Evolutionary conservation across 2,888 invertebrate genomes (phyloP).

Genomic region (Archips xylosteana): DNA sequence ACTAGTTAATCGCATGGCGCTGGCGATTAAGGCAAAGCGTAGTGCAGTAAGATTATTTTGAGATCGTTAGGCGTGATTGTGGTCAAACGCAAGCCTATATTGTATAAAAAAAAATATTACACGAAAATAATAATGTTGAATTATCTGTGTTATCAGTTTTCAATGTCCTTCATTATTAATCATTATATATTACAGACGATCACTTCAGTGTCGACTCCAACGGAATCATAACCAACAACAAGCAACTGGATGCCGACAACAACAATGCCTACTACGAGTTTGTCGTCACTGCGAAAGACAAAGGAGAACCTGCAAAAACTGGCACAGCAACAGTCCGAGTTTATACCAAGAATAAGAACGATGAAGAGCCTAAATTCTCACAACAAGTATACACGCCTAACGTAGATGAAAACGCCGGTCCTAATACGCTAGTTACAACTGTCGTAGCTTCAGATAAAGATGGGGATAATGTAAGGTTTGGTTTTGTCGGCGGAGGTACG

Average conservation of each 20-base stretch:
- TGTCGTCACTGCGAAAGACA: slow-evolving; percentile 96
- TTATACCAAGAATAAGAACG: slow-evolving; percentile 99
- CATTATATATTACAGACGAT: slow-evolving; percentile 88
- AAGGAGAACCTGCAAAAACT: slow-evolving; percentile 96
- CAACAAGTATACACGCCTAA: slow-evolving; percentile 98
- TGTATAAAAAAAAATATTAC: too few species aligned
- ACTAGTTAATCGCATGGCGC: too few species aligned
- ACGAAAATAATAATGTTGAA: background rate
- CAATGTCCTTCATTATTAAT: background rate
- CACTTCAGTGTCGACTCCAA: slow-evolving; percentile 97
- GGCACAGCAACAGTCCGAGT: slow-evolving; percentile 97
- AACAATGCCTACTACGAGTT: slow-evolving; percentile 99
- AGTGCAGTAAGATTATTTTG: background rate
- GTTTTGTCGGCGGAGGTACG: slow-evolving; percentile 95
- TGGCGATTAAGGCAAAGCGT: too few species aligned
- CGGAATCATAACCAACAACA: slow-evolving; percentile 96
- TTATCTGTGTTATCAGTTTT: too few species aligned
- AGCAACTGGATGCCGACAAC: slow-evolving; percentile 97
- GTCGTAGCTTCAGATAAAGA: slow-evolving; percentile 99
- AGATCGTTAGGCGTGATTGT: too few species aligned
- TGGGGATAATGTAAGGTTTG: slow-evolving; percentile 97
- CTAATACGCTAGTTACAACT: slow-evolving; percentile 97
- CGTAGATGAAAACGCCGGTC: slow-evolving; percentile 98
- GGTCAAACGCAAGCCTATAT: too few species aligned
- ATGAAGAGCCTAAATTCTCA: slow-evolving; percentile 98